A percentile compares a stretch with the other conserved stretches of the same genome.
Conservation (phyloP, 1,140 invertebrate species). For the Lasaia peninsularis region DNA sequence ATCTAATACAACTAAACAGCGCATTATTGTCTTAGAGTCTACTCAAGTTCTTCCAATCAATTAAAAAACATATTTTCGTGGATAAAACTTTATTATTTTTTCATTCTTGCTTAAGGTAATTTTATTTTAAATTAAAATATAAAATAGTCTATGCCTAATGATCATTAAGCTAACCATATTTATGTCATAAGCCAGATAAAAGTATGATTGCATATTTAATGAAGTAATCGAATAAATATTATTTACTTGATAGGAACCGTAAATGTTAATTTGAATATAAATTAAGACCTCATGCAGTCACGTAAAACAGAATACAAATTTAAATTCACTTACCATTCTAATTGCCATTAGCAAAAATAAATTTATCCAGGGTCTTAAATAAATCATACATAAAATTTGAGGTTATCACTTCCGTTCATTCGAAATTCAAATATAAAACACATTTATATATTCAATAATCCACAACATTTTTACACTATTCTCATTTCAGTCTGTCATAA, state of each 20-base stretch:
- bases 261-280: constrained; percentile 35
- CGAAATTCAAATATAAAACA: constrained; percentile 44
- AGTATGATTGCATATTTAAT: constrained; percentile 21
- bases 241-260: constrained; percentile 13
- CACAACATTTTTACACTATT: constrained; percentile 34
- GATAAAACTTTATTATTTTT: too few relatives aligned
- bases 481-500: constrained; percentile 2
- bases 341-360: constrained; percentile 71
- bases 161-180: background rate
- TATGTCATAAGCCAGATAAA: constrained; percentile 18
- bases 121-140: too few relatives aligned
- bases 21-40: too few relatives aligned
- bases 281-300: constrained; percentile 29
- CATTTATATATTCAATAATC: constrained; percentile 21
- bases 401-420: constrained; percentile 57
- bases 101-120: too few relatives aligned
- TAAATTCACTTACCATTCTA: constrained; percentile 61
- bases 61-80: too few relatives aligned
- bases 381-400: constrained; percentile 75
- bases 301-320: constrained; percentile 24
- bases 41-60: too few relatives aligned
- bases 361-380: constrained; percentile 69
- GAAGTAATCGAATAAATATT: constrained; percentile 24
- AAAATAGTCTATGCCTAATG: too few relatives aligned
- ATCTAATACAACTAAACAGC: too few relatives aligned